Evolutionary conservation across 2,797 vertebrate genomes (phyloP).

Genomic region (Choloepus didactylus): DNA sequence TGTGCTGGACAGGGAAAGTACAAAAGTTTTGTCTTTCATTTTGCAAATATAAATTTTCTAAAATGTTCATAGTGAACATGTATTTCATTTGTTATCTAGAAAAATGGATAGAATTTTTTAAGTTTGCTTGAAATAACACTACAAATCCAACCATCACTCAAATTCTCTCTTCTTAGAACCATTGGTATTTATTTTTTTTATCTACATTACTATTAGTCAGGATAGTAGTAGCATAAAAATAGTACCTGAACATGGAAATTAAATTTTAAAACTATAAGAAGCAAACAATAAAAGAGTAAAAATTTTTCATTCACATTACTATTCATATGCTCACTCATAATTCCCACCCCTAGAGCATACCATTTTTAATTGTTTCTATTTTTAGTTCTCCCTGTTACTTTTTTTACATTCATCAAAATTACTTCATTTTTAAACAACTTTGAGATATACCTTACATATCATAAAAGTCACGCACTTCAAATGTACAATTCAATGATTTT

Average conservation of each 20-base stretch:
- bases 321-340: background rate
- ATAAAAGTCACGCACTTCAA: conserved; percentile 32
- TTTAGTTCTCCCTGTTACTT: background rate
- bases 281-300: background rate
- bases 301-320: too few relatives aligned
- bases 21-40: background rate
- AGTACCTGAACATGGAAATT: background rate
- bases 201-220: background rate
- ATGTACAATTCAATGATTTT: background rate
- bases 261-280: background rate
- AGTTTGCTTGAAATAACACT: background rate
- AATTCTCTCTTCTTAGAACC: background rate
- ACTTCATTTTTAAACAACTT: background rate
- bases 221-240: background rate
- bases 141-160: background rate
- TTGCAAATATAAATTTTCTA: background rate
- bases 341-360: too few relatives aligned
- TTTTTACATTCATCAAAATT: conserved; percentile 1
- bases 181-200: background rate
- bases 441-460: background rate
- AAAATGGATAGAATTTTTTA: conserved; percentile 9
- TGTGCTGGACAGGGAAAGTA: background rate
- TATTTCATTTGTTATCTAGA: background rate
- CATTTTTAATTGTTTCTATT: too few relatives aligned
- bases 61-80: conserved; percentile 6